Evolutionary conservation across 2,888 invertebrate genomes (phyloP).

Genomic region (Nebria salina): DNA sequence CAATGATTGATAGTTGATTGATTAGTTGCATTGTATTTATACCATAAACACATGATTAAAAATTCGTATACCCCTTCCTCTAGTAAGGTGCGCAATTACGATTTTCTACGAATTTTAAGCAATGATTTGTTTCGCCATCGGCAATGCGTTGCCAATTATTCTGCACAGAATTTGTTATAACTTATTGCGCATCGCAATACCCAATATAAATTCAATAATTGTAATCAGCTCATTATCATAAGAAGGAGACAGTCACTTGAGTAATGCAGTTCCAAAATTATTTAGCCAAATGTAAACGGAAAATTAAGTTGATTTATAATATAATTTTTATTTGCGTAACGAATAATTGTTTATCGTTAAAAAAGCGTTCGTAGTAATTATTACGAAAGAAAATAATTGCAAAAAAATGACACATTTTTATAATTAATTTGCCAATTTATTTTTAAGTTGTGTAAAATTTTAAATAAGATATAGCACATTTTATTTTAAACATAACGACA

Average conservation of each 20-base stretch:
- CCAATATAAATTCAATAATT: neutral
- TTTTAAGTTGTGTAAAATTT: too few relatives aligned
- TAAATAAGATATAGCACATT: too few relatives aligned
- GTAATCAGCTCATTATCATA: neutral
- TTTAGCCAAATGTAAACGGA: neutral
- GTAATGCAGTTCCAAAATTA: neutral
- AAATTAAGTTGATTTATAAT: neutral
- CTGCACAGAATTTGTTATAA: neutral
- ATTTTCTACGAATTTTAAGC: slow-evolving; percentile 17
- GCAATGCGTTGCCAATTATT: slow-evolving; percentile 11
- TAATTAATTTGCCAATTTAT: too few relatives aligned
- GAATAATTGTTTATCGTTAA: too few relatives aligned
- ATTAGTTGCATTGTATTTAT: neutral
- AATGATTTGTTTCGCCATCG: slow-evolving; percentile 4
- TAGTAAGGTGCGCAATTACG: neutral
- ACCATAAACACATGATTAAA: neutral
- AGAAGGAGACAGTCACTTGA: neutral
- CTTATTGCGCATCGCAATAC: neutral
- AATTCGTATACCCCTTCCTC: slow-evolving; percentile 10
- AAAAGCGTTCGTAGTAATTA: too few relatives aligned
- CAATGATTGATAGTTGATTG: slow-evolving; percentile 4
- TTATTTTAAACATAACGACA: too few relatives aligned
- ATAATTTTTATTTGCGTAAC: neutral
- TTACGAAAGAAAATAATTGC: too few relatives aligned
- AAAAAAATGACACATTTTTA: too few relatives aligned